Percentiles rank a stretch among this genome's conserved stretches.
Evolutionary conservation across 1,140 invertebrate genomes (phyloP).

Genomic region (Drosophila malerkotliana): DNA sequence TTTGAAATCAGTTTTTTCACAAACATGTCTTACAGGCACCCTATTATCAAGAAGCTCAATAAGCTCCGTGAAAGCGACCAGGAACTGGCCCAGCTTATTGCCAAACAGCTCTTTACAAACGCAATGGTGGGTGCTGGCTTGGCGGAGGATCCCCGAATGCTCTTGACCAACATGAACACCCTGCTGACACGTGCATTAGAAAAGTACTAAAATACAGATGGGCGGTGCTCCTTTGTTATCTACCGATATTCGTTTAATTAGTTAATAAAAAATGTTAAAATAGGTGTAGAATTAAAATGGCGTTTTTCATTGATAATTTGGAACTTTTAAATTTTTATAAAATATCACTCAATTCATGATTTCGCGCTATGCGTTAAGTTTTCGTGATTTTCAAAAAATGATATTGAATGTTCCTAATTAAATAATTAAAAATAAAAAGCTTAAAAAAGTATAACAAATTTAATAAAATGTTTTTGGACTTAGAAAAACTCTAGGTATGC

Average conservation of each 20-base stretch:
- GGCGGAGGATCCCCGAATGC: conserved; percentile 94
- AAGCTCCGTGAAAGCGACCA: conserved; percentile 90
- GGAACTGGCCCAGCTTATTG: conserved; percentile 92
- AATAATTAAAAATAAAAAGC: too few relatives aligned
- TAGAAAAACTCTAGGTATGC: too few relatives aligned
- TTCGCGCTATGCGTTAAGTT: too few relatives aligned
- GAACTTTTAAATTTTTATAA: too few relatives aligned
- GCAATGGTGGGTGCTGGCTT: conserved; percentile 97
- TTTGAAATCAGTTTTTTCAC: neutral
- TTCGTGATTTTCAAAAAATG: too few relatives aligned
- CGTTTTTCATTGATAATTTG: neutral
- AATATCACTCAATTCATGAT: too few relatives aligned
- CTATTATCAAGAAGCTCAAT: conserved; percentile 95
- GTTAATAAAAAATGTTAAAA: conserved; percentile 10
- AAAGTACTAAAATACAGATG: conserved; percentile 86
- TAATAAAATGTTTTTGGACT: too few relatives aligned
- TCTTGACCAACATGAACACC: conserved; percentile 94
- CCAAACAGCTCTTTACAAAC: conserved; percentile 96
- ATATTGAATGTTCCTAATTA: too few relatives aligned
- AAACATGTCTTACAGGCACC: conserved; percentile 87
- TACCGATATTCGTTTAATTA: conserved; percentile 14
- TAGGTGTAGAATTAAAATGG: neutral
- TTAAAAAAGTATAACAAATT: too few relatives aligned
- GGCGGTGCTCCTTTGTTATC: neutral
- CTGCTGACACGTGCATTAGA: conserved; percentile 93